phyloP scores from a whole-genome alignment of 2,888 invertebrate species.

The Eudemis profundana region DNA sequence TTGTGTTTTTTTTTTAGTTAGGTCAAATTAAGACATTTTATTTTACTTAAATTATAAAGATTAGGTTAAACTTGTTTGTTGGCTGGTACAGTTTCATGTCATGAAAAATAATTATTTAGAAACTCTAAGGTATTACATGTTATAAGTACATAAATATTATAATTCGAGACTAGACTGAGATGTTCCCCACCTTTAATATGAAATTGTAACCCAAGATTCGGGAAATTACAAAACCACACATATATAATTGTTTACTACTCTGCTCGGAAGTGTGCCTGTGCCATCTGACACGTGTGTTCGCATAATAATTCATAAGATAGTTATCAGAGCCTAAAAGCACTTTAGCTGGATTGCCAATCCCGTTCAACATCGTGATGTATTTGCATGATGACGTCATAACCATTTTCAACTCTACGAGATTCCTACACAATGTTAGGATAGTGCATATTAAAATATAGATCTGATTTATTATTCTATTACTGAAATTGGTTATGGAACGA shows the following conservation, averaged over 20 bases:
- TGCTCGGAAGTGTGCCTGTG: slow-evolving; percentile 50
- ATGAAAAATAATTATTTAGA: neutral
- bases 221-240: slow-evolving; percentile 12
- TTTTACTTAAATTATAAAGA: no score
- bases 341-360: slow-evolving; percentile 72
- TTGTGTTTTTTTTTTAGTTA: no score
- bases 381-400: slow-evolving; percentile 71
- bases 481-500: slow-evolving; percentile 34
- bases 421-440: slow-evolving; percentile 54
- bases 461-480: slow-evolving; percentile 40
- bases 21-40: no score
- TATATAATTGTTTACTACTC: slow-evolving; percentile 32
- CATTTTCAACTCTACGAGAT: slow-evolving; percentile 63
- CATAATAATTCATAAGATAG: slow-evolving; percentile 72
- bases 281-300: slow-evolving; percentile 50
- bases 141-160: neutral
- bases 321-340: slow-evolving; percentile 71
- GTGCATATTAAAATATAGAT: slow-evolving; percentile 32
- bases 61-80: no score
- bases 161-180: neutral
- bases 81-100: no score
- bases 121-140: neutral
- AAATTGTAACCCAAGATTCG: neutral
- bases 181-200: neutral
- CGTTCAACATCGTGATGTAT: slow-evolving; percentile 58